Conservation (phyloP, 2,113 vertebrate species). For the Rhea americana region DNA sequence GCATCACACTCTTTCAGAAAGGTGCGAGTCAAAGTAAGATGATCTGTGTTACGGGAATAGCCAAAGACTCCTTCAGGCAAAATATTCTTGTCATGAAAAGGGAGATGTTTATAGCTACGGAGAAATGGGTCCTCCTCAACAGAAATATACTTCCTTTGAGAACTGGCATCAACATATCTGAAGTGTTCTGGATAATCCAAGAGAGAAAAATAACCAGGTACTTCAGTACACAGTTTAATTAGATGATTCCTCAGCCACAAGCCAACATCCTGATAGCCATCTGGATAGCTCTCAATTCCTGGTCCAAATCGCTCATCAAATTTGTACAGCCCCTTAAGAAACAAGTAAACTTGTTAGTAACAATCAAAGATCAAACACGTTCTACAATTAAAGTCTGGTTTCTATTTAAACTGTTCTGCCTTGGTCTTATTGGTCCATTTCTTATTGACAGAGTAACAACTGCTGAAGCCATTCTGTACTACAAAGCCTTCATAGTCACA, state of each 20-base stretch:
- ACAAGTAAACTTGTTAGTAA: neutral
- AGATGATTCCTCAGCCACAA: constrained; percentile 82
- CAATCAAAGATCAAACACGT: neutral
- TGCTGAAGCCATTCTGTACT: neutral
- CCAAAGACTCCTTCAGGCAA: constrained; percentile 75
- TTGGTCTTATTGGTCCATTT: neutral
- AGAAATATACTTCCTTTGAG: neutral
- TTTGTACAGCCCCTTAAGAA: constrained; percentile 84
- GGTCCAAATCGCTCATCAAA: constrained; percentile 83
- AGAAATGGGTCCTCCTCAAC: constrained; percentile 58
- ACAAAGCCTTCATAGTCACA: neutral
- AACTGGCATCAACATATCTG: neutral
- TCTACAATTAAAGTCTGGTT: neutral
- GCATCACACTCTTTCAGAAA: constrained; percentile 77
- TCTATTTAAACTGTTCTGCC: neutral
- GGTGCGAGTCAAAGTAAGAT: constrained; percentile 79
- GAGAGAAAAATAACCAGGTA: constrained; percentile 73
- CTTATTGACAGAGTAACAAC: neutral
- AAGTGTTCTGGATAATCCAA: constrained; percentile 70
- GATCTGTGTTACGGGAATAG: constrained; percentile 78
- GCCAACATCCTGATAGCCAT: constrained; percentile 82
- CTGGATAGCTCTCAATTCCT: constrained; percentile 78
- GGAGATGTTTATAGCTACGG: constrained; percentile 54
- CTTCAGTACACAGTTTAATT: constrained; percentile 73
- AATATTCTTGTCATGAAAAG: constrained; percentile 67